phyloP scores from a whole-genome alignment of 2,888 invertebrate species.

The Diadegma fenestrale region DNA sequence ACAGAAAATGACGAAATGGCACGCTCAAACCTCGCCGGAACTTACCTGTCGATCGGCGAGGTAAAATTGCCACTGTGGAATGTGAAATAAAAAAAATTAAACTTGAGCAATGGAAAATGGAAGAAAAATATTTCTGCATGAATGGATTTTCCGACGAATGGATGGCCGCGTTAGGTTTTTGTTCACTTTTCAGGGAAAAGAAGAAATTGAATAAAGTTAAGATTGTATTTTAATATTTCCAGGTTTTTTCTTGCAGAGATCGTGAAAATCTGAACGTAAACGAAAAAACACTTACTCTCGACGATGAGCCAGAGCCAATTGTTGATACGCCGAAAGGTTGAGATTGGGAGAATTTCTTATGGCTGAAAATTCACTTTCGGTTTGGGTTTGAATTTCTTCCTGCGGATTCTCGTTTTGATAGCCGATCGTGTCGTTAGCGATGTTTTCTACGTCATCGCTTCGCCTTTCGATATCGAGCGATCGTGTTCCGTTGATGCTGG shows the following conservation, averaged over 20 bases:
- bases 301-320: constrained; percentile 77
- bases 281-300: constrained; percentile 76
- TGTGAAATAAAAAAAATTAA: constrained; percentile 70
- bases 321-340: constrained; percentile 78
- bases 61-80: constrained; percentile 81
- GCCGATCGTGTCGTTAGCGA: constrained; percentile 71
- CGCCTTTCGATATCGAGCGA: constrained; percentile 31
- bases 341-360: constrained; percentile 67
- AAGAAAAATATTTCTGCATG: not conserved
- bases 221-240: not conserved
- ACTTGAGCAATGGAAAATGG: not conserved
- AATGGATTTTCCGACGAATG: not conserved
- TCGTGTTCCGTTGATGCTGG: constrained; percentile 28
- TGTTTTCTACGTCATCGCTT: constrained; percentile 24
- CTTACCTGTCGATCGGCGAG: constrained; percentile 82
- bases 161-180: not conserved
- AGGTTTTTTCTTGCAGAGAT: not conserved
- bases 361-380: constrained; percentile 67
- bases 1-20: constrained; percentile 57
- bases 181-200: not conserved
- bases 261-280: not conserved
- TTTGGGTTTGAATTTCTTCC: constrained; percentile 58
- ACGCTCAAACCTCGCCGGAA: constrained; percentile 68
- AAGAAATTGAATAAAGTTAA: not conserved
- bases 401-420: constrained; percentile 70